Evolutionary conservation across 2,797 vertebrate species (phyloP), one percentile per base, ranked within the genome.

Genomic region (Ctenosaura bakeri): DNA sequence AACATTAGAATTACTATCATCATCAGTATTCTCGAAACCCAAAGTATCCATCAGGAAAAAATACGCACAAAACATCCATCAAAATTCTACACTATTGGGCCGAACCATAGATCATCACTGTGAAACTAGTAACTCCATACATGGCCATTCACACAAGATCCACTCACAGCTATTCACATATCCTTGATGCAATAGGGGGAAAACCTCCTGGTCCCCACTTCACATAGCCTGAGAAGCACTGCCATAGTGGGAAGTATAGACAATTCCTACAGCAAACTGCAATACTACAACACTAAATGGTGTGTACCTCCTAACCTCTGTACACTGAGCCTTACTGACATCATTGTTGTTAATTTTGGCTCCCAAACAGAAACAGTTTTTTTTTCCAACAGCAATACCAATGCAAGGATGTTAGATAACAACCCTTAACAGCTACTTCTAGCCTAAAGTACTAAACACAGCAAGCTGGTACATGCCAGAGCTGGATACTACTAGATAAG

Each of bases 401-500:
- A 38, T 64, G 76, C 74, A 29, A 0, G 0, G 52, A 18, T 4
- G 83, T 69, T 90, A 78, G 54, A 83, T 0, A 3, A 26, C 54
- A 69, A 80, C 50, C 50, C 1, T 16, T 59, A 86, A 92, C 91
- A 90, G 89, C 3, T 87, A 69, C 85, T 38, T 90, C 0, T 0
- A 0, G 0, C 93, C 92, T 59, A 77, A 1, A 88, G 93, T 83
- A 8, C 85, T 81, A 66, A 6, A 74, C 54, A 82, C 91, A 89
- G 91, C 91, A 95, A 88, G 91, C 2, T 88, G 87, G 0, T 86
- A 91, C 93, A 83, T 93, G 89, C 84, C 89, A 54, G 42, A 91
- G 83, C 86, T 89, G 89, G 87, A 91, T 94, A 59, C 32, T 92
- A 88, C 88, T 80, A 83, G 92, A 69, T 86, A 91, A 93, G 88